Evolutionary conservation across 2,888 invertebrate species (phyloP), one percentile per base, ranked within the genome.

Genomic region (Trachelus iudaicus): DNA sequence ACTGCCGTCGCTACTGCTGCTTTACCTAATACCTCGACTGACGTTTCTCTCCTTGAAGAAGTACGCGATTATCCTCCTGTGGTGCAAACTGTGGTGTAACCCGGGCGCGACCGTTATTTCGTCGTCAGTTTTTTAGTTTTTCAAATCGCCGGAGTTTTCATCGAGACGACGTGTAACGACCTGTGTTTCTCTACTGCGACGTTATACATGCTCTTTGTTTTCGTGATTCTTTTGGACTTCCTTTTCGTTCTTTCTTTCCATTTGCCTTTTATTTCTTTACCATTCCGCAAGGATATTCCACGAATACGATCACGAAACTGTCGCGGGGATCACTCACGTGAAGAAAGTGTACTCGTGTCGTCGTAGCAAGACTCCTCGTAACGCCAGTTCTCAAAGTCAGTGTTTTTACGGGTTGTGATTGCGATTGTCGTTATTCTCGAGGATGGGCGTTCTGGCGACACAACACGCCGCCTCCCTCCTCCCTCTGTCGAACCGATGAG

Each of bases 101-200:
- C 34, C 12, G 33, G 31, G 71, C 83, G 84, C 84, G 85, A 86
- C 85, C 87, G 88, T 88, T 86, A 86, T 87, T 89, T 88, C 15
- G 15, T 56, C 23, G 23, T 56, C 23, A 56, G 56, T 23, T 56
- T 56, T 40, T 56, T 23, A 56, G 23, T 56, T 56, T 56, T 56
- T 23, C 15, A 56, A 56, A 56, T 56, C 56, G 56, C 56, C 15
- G 56, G 23, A 56, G 23, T 56, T 56, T 56, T 56, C 56, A 56
- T 56, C 23, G 9, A 23, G 56, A 56, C 56, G 56, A 56, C 56
- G 56, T 56, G 56, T 56, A 56, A 2, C 56, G 56, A 56, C 9
- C 23, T 23, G 56, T 56, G 23, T 56, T 56, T 56, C 23, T 23
- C 56, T 56, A 56, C 23, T 56, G 9, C 56, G 56, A 56, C 56